Percentiles rank a stretch among this genome's conserved stretches.
These are phyloP conservation scores for Alcedo quadribrachys DNA, from an alignment of 2,797 vertebrate genomes.

Conservation along the genomic window DNA sequence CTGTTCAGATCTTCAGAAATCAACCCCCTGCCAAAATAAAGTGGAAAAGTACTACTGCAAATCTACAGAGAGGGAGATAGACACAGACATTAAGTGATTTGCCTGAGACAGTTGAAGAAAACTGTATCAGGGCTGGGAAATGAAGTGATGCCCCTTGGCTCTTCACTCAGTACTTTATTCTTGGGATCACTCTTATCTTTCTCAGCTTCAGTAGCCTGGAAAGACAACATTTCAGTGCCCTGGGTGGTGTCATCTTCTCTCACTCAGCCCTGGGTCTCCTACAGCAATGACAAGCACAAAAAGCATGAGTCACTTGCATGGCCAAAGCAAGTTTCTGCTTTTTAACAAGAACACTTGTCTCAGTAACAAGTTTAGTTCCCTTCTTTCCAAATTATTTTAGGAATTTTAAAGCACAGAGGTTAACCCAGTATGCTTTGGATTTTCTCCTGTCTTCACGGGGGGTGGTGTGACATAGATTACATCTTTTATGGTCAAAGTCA, in stretches of 20 bases:
- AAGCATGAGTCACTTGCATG: not conserved
- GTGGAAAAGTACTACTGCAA: not conserved
- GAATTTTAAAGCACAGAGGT: not conserved
- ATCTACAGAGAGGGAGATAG: not conserved
- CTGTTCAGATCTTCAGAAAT: not conserved
- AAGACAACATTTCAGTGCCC: slow-evolving; percentile 14
- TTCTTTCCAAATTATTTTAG: not conserved
- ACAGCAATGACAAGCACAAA: not conserved
- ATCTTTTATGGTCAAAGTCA: not conserved
- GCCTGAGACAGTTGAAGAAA: not conserved
- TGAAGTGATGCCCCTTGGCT: slow-evolving; percentile 30
- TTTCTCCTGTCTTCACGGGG: not conserved
- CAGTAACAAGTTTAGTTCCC: not conserved
- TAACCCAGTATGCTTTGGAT: not conserved
- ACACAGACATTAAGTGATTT: not conserved
- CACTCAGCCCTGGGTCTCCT: not conserved
- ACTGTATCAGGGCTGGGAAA: not conserved
- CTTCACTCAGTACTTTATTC: not conserved
- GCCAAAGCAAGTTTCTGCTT: not conserved
- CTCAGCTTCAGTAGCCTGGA: slow-evolving; percentile 11
- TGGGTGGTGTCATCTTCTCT: not conserved
- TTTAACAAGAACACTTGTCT: not conserved
- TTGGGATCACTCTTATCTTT: not conserved
- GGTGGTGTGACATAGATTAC: not conserved
- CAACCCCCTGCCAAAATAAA: not conserved